Conservation (phyloP, 2,113 vertebrate species). For the Corydoras sp. region DNA sequence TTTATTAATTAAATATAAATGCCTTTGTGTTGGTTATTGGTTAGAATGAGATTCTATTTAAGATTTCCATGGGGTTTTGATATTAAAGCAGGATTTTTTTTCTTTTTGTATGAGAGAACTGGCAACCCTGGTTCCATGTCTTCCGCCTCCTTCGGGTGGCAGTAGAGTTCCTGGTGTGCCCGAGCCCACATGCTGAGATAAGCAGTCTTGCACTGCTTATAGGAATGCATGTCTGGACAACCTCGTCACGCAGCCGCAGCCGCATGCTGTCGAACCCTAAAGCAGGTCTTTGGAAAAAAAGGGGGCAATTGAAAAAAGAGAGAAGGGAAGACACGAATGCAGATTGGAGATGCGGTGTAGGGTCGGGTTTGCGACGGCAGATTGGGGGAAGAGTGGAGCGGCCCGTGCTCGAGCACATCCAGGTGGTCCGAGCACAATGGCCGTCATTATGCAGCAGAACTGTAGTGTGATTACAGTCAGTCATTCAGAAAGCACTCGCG, state of each 20-base stretch:
- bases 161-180: constrained; percentile 40
- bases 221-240: constrained; percentile 24
- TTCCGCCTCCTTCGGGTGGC: constrained; percentile 34
- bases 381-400: not conserved
- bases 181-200: constrained; percentile 42
- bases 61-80: too few species aligned
- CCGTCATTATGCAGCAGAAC: constrained; percentile 35
- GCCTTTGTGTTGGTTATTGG: too few species aligned
- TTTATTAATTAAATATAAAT: too few species aligned
- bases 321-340: not conserved
- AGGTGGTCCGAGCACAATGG: constrained; percentile 33
- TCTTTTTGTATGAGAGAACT: not conserved
- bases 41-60: too few species aligned
- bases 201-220: constrained; percentile 28
- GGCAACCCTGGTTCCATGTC: not conserved
- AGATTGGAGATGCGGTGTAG: not conserved
- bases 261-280: constrained; percentile 18
- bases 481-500: constrained; percentile 13
- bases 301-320: not conserved
- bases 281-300: constrained; percentile 18
- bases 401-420: constrained; percentile 14
- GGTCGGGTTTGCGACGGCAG: not conserved
- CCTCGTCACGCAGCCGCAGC: constrained; percentile 20
- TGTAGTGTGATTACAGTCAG: constrained; percentile 33
- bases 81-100: too few species aligned